Percentiles rank a stretch among this genome's conserved stretches.
These are phyloP conservation scores for Danio aesculapii DNA, from an alignment of 2,797 vertebrate species.

Conservation along the genomic window DNA sequence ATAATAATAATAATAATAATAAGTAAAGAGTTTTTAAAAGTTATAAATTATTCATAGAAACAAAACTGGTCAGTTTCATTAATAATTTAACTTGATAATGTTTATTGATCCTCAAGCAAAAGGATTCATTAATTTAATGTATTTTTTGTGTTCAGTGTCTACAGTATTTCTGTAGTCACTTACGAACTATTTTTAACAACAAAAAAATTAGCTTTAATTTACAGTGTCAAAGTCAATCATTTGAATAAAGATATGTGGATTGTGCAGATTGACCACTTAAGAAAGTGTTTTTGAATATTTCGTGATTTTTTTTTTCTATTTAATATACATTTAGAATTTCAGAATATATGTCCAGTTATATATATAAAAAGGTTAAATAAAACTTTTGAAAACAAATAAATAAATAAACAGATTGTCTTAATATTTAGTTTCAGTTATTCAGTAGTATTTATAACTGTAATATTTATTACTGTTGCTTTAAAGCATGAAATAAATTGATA, in stretches of 20 bases:
- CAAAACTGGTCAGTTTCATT: neutral
- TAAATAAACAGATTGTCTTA: no score
- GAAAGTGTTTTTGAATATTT: neutral
- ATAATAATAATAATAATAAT: no score
- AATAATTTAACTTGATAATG: neutral
- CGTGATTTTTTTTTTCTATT: neutral
- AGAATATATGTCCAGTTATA: neutral
- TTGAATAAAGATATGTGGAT: neutral
- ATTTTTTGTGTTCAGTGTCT: neutral
- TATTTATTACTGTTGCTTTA: no score
- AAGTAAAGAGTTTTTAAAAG: no score
- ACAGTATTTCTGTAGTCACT: neutral
- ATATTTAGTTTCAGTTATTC: no score
- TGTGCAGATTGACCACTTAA: neutral
- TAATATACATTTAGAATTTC: neutral
- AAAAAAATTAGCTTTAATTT: neutral
- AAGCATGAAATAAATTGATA: no score
- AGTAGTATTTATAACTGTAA: no score
- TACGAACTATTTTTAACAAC: neutral
- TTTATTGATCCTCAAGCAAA: conserved; percentile 16
- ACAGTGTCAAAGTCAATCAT: neutral
- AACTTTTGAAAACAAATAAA: no score
- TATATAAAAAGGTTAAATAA: no score
- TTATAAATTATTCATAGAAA: no score
- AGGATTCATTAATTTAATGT: neutral